Conservation (phyloP, 2,888 invertebrate species). For the Pemphredon lugubris region DNA sequence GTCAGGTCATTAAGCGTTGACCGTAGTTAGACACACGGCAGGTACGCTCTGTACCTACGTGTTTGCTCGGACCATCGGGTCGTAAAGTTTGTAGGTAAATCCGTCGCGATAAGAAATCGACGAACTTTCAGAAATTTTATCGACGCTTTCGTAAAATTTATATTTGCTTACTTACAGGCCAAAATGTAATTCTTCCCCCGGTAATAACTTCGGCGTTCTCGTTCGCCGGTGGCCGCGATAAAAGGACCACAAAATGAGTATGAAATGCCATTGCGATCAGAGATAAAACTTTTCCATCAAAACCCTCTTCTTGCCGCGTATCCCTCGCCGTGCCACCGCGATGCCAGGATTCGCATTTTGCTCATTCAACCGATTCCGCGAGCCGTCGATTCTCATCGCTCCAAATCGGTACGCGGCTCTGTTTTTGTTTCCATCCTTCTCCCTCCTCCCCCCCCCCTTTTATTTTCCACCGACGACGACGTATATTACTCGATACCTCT, state of each 20-base stretch:
- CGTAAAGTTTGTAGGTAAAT: slow-evolving; percentile 27
- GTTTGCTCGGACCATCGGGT: neutral
- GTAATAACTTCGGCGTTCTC: slow-evolving; percentile 35
- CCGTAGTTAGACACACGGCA: neutral
- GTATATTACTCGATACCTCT: slow-evolving; percentile 24
- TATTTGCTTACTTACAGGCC: slow-evolving; percentile 49
- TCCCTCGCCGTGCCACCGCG: neutral
- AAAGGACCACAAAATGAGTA: slow-evolving; percentile 49
- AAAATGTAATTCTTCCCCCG: slow-evolving; percentile 33
- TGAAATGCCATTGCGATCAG: slow-evolving; percentile 41
- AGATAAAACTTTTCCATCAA: slow-evolving; percentile 54
- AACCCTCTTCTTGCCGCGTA: slow-evolving; percentile 8
- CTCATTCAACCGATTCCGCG: slow-evolving; percentile 41
- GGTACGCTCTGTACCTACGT: neutral
- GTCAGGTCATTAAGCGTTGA: neutral
- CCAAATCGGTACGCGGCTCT: slow-evolving; percentile 25
- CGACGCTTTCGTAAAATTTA: slow-evolving; percentile 35
- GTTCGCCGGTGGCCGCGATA: slow-evolving; percentile 31
- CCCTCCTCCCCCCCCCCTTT: slow-evolving; percentile 20
- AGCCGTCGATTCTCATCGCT: slow-evolving; percentile 32
- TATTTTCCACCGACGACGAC: slow-evolving; percentile 6
- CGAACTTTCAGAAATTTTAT: slow-evolving; percentile 43
- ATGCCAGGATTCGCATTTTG: slow-evolving; percentile 31
- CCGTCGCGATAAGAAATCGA: slow-evolving; percentile 32
- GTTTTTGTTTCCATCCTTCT: slow-evolving; percentile 2